Evolutionary conservation across 2,888 invertebrate species (phyloP), one percentile per base, ranked within the genome.

Genomic region (Andrena fulva): DNA sequence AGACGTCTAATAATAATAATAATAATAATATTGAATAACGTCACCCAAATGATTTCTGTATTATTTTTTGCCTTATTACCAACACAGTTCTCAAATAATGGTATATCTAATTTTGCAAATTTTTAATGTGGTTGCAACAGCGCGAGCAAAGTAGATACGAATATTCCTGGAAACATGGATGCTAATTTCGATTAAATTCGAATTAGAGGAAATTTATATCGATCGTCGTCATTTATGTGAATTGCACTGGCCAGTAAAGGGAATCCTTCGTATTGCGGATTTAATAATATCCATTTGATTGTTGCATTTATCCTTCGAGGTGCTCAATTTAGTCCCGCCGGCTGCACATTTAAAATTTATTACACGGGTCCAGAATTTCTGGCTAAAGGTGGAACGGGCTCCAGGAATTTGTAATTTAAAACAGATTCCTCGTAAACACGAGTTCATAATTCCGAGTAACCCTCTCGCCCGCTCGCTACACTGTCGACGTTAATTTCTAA

Each of bases 391-490:
- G 10, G 56, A 20, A 54, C 20, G 35, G 52, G 29, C 62, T 63
- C 31, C 33, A 76, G 76, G 76, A 76, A 76, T 76, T 76, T 54
- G 76, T 76, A 76, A 76, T 76, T 76, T 76, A 71, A 71, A 71
- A 72, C 76, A 76, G 63, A 71, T 76, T 76, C 75, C 75, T 20
- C 52, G 33, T 62, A 70, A 76, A 76, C 59, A 50, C 52, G 29
- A 29, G 60, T 76, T 76, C 52, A 76, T 62, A 76, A 76, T 76
- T 70, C 62, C 60, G 71, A 76, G 63, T 71, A 76, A 76, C 76
- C 63, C 62, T 52, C 24, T 50, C n/a, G 10, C 20, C 56, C 5
- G 60, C 42, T 42, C 16, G 42, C 42, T 24, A 35, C 27, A 48
- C 24, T n/a, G 62, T 70, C 75, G 62, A 76, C 52, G 75, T 76